Evolutionary conservation across 1,140 invertebrate species (phyloP).

Genomic region (Popillia japonica): DNA sequence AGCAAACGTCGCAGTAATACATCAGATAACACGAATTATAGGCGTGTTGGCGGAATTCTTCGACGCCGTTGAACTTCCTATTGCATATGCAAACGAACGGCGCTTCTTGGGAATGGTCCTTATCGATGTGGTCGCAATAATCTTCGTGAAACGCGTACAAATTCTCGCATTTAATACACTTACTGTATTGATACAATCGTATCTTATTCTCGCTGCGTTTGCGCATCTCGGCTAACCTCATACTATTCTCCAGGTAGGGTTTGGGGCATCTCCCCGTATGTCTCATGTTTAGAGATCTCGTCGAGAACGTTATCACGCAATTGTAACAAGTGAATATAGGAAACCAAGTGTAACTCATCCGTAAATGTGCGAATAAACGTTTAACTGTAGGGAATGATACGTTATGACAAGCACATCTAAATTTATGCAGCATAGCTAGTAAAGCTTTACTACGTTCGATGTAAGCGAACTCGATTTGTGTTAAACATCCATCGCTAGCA

Average conservation of each 20-base stretch:
- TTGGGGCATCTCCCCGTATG: slow-evolving; percentile 51
- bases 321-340: slow-evolving; percentile 66
- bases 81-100: slow-evolving; percentile 50
- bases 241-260: slow-evolving; percentile 49
- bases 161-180: slow-evolving; percentile 54
- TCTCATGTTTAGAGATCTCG: slow-evolving; percentile 52
- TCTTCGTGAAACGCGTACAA: slow-evolving; percentile 56
- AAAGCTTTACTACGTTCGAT: slow-evolving; percentile 56
- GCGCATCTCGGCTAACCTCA: slow-evolving; percentile 50
- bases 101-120: slow-evolving; percentile 43
- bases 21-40: slow-evolving; percentile 53
- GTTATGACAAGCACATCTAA: slow-evolving; percentile 55
- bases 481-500: slow-evolving; percentile 43
- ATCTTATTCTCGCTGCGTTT: slow-evolving; percentile 52
- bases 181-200: slow-evolving; percentile 55
- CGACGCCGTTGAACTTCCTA: slow-evolving; percentile 48
- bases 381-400: slow-evolving; percentile 49
- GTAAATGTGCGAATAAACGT: slow-evolving; percentile 52
- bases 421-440: slow-evolving; percentile 53
- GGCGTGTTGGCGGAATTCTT: slow-evolving; percentile 54
- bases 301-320: slow-evolving; percentile 65
- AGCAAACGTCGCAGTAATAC: slow-evolving; percentile 57
- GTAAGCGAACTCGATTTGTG: slow-evolving; percentile 55
- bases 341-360: slow-evolving; percentile 53
- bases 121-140: slow-evolving; percentile 54